Evolutionary conservation across 2,888 invertebrate genomes (phyloP), one percentile per base, ranked within the genome.

Genomic region (Perdita meconis): DNA sequence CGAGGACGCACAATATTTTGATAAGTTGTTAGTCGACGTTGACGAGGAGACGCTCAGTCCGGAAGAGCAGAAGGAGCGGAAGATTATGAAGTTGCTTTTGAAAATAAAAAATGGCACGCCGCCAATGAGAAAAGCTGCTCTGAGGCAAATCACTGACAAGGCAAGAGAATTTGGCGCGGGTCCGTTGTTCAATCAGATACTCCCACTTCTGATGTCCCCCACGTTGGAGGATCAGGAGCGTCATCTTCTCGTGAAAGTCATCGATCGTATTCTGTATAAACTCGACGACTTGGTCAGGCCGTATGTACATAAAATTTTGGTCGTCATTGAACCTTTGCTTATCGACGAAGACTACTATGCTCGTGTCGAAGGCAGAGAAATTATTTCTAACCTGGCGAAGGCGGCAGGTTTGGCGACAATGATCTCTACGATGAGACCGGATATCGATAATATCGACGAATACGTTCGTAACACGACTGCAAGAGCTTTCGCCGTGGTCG

Each of bases 291-390:
- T 99, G 87, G 99, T 99, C 30, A 95, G 99, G 80, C 99, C 99
- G 0, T 99, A 99, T 90, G 99, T 99, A 0, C 99, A 99, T 93
- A 99, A 99, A 95, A 99, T 99, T 92, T 94, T 99, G 80, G 99
- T 99, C 16, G 99, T 99, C 3, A 99, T 99, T 92, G 99, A 99
- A 93, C 99, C 99, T 0, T 93, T 99, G 79, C 94, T 99, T 47
- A 99, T 99, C 91, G 99, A 99, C 92, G 99, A 99, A 94, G 99
- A 99, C 93, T 99, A 99, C 93, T 99, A 99, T 92, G 99, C 99
- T 30, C 97, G 99, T 92, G 99, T 99, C 8, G 99, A 99, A 93
- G 99, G 99, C 84, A 95, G 99, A 89, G 99, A 99, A 93, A 99
- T 99, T 87, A 99, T 99, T 90, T 99, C 98, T 0, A 99, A 99